These are phyloP conservation scores for Loxodonta africana DNA, from an alignment of 2,113 vertebrate species.

Conservation along the genomic window DNA sequence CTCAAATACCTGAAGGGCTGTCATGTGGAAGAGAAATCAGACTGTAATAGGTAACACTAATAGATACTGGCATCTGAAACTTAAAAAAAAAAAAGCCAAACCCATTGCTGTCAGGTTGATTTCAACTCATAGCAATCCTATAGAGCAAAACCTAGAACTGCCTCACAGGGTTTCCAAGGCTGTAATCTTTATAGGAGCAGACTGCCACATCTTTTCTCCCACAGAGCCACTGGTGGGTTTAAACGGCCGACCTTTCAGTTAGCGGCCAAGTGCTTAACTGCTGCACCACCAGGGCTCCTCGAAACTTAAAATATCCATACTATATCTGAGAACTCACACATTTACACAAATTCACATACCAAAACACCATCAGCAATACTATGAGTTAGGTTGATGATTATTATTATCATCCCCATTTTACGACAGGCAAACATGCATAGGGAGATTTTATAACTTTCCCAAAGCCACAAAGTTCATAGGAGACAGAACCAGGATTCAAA, in stretches of 20 bases:
- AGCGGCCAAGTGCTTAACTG: neutral
- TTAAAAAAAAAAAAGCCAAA: no score
- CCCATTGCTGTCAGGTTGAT: no score
- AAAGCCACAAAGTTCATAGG: neutral
- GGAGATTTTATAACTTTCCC: neutral
- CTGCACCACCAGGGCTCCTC: no score
- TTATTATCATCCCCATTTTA: neutral
- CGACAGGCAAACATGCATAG: neutral
- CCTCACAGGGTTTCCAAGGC: neutral
- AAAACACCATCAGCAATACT: neutral
- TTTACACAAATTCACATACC: neutral
- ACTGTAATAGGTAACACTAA: no score
- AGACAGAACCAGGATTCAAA: neutral
- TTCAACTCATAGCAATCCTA: no score
- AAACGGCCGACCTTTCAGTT: neutral
- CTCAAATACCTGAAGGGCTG: no score
- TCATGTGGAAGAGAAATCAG: no score
- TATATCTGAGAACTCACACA: neutral
- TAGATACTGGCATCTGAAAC: no score
- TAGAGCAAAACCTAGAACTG: no score
- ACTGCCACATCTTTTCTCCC: neutral
- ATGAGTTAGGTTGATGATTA: neutral
- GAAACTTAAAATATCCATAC: neutral
- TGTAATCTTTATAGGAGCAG: neutral
- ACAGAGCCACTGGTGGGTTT: neutral